Evolutionary conservation across 1,140 invertebrate species (phyloP), one percentile per base, ranked within the genome.

Genomic region (Aphidius ervi): DNA sequence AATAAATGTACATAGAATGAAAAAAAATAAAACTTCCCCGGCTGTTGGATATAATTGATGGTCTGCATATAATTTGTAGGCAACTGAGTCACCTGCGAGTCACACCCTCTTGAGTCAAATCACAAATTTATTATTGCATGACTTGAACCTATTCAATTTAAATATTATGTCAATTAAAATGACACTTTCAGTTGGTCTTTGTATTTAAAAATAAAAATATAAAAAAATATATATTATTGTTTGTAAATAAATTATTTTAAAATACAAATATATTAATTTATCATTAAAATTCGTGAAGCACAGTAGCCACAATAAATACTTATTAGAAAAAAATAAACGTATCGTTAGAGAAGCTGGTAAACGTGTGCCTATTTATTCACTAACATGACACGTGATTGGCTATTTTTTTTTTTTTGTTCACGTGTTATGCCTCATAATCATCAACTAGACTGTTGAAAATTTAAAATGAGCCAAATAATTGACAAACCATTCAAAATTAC

Each of bases 21-120:
- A 31, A 31, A 31, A 31, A 3, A 46, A 60, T 16, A 16, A 58
- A 41, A 46, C 7, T 20, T 20, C 60, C 45, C 63, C 63, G 62
- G 52, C 54, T 41, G 48, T n/a, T 46, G 37, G 31, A 58, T 50
- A 47, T 65, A 68, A 66, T 59, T 65, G 63, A 68, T 62, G 56
- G 66, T 58, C 16, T n/a, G 45, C 52, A 42, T 55, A 55, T 63
- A 70, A 70, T 68, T 68, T 67, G 58, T 52, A 45, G 52, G 39
- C 37, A 41, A 45, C 46, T 73, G 73, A 72, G 56, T 72, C 71
- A 73, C 58, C 47, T 48, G 62, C 65, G 20, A 58, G 53, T 23
- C 10, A 41, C 46, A 31, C 23, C 23, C 58, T 46, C 56, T 20
- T 39, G 40, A 55, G 40, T 40, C 42, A 52, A 59, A 53, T 56